phyloP scores from a whole-genome alignment of 2,888 invertebrate species.

The Campoletis raptor region DNA sequence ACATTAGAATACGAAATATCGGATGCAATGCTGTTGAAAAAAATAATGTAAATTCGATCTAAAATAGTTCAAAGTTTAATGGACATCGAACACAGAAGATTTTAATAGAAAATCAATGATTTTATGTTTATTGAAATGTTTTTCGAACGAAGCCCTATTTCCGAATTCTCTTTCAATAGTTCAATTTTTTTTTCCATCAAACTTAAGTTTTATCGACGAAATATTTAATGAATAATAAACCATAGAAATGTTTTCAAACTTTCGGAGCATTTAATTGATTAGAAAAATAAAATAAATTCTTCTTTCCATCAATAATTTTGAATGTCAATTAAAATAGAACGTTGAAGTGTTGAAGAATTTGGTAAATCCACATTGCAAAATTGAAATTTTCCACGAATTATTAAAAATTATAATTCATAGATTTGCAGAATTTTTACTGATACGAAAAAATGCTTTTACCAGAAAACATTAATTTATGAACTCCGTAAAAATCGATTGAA shows the following conservation, averaged over 20 bases:
- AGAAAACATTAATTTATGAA: neutral
- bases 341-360: neutral
- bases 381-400: neutral
- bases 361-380: neutral
- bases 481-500: neutral
- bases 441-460: too few relatives aligned
- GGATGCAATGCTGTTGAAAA: neutral
- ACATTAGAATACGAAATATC: neutral
- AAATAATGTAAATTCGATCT: neutral
- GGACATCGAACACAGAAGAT: neutral
- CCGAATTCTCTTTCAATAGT: neutral
- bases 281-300: neutral
- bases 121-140: neutral
- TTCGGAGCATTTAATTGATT: too few relatives aligned
- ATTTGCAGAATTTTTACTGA: neutral
- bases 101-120: neutral
- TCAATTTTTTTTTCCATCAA: neutral
- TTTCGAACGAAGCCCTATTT: neutral
- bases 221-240: too few relatives aligned
- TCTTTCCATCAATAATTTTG: neutral
- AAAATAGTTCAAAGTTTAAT: neutral
- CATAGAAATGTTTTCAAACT: too few relatives aligned
- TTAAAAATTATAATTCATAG: neutral
- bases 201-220: neutral
- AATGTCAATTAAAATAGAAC: neutral